phyloP scores from a whole-genome alignment of 2,888 invertebrate species.

The Leptogaster cylindrica region DNA sequence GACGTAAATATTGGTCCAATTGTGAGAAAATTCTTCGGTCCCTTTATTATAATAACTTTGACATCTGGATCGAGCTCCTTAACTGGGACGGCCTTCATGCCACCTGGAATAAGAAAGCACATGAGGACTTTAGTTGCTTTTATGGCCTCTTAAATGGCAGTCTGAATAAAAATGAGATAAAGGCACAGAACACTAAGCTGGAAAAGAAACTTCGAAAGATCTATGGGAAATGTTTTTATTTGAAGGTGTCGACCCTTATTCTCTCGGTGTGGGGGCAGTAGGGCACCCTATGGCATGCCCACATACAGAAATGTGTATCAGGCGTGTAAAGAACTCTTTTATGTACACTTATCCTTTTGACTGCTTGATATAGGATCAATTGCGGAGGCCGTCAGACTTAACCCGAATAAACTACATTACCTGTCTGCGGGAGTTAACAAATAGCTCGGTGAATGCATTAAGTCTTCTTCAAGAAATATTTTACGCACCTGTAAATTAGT shows the following conservation, averaged over 20 bases:
- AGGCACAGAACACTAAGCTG: conserved; percentile 6
- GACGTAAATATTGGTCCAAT: conserved; percentile 74
- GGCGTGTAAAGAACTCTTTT: background rate
- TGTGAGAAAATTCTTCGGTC: conserved; percentile 72
- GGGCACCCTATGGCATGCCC: background rate
- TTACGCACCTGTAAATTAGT: conserved; percentile 22
- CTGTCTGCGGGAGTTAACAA: conserved; percentile 20
- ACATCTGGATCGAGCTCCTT: conserved; percentile 69
- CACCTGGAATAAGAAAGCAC: conserved; percentile 62
- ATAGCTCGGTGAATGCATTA: conserved; percentile 19
- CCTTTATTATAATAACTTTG: conserved; percentile 71
- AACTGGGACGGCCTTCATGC: conserved; percentile 71
- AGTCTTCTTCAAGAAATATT: conserved; percentile 11
- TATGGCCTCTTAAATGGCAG: conserved; percentile 8
- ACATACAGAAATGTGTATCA: background rate
- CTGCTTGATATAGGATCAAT: conserved; percentile 38
- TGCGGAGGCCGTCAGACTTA: conserved; percentile 13
- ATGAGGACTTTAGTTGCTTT: conserved; percentile 58
- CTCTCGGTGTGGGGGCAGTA: background rate
- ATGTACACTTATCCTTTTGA: conserved; percentile 24
- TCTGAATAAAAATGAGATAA: conserved; percentile 39
- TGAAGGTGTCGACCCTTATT: conserved; percentile 25
- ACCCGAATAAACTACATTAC: conserved; percentile 26
- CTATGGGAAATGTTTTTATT: conserved; percentile 30
- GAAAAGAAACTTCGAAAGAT: background rate